Evolutionary conservation across 2,113 vertebrate genomes (phyloP).

Genomic region (Pomatostomus ruficeps): DNA sequence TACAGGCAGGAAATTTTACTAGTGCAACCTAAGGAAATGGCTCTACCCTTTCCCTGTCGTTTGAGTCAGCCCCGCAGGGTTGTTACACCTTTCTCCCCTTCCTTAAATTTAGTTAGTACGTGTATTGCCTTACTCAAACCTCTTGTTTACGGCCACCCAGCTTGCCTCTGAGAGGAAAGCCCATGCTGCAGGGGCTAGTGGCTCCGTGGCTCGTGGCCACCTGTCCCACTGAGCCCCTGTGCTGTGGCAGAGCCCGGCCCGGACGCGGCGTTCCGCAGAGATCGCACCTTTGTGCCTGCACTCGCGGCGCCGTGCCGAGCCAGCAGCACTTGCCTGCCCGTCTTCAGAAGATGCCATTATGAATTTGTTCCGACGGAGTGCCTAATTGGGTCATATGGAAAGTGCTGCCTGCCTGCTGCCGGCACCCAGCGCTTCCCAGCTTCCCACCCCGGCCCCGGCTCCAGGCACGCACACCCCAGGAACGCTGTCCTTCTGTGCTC

Average conservation of each 20-base stretch:
- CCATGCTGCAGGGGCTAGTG: rapidly evolving
- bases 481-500: rapidly evolving
- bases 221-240: not conserved
- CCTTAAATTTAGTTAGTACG: not conserved
- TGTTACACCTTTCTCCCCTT: not conserved
- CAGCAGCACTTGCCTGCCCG: slow-evolving; percentile 10
- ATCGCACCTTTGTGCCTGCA: not conserved
- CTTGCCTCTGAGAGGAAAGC: not conserved
- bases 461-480: rapidly evolving
- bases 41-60: not conserved
- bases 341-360: slow-evolving; percentile 42
- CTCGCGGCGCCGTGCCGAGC: not conserved
- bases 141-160: not conserved
- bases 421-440: not conserved
- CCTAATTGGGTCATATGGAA: slow-evolving; percentile 59
- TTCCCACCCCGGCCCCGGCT: not conserved
- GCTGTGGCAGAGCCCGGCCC: not conserved
- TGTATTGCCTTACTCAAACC: not conserved
- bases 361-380: slow-evolving; percentile 49
- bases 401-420: slow-evolving; percentile 27
- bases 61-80: not conserved
- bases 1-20: not conserved
- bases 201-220: not conserved
- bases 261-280: rapidly evolving
- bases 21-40: not conserved